Conservation (phyloP, 1,140 invertebrate species). For the Magallana ariakensis region DNA sequence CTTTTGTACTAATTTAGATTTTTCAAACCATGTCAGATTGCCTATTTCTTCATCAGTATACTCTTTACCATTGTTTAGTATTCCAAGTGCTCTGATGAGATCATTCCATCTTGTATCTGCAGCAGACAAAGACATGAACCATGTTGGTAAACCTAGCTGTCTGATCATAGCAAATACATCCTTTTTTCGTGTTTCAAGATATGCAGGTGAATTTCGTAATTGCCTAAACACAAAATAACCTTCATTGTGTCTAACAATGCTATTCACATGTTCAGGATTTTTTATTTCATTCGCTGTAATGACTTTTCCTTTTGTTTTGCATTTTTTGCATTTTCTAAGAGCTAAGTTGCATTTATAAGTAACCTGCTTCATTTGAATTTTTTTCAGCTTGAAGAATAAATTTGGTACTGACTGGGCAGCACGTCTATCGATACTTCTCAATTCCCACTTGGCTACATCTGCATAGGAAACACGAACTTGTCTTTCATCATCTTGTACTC, state of each 20-base stretch:
- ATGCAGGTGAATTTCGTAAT: slow-evolving; percentile 58
- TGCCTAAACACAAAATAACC: slow-evolving; percentile 55
- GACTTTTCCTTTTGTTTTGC: slow-evolving; percentile 43
- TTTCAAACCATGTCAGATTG: slow-evolving; percentile 11
- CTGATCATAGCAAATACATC: slow-evolving; percentile 66
- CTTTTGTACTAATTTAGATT: slow-evolving; percentile 41
- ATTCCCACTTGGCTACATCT: slow-evolving; percentile 44
- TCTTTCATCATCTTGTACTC: slow-evolving; percentile 33
- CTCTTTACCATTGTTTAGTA: not conserved
- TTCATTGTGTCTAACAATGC: slow-evolving; percentile 52
- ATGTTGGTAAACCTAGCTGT: slow-evolving; percentile 61
- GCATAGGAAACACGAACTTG: slow-evolving; percentile 41
- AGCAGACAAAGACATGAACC: slow-evolving; percentile 52
- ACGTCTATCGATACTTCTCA: slow-evolving; percentile 43
- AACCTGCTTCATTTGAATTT: slow-evolving; percentile 45
- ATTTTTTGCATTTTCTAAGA: slow-evolving; percentile 41
- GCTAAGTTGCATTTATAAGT: slow-evolving; percentile 45
- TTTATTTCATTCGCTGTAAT: slow-evolving; percentile 47
- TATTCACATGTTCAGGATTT: slow-evolving; percentile 32
- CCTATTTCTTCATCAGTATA: slow-evolving; percentile 9
- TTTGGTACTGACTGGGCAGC: slow-evolving; percentile 44
- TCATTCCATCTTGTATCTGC: slow-evolving; percentile 58
- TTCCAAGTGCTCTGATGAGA: slow-evolving; percentile 37
- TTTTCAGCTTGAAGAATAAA: slow-evolving; percentile 51
- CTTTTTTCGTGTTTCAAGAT: slow-evolving; percentile 55